Evolutionary conservation across 92 coral and sea anemone species (phyloP), one percentile per base, ranked within the genome.

Genomic region (Umimayanthus chanpuru): DNA sequence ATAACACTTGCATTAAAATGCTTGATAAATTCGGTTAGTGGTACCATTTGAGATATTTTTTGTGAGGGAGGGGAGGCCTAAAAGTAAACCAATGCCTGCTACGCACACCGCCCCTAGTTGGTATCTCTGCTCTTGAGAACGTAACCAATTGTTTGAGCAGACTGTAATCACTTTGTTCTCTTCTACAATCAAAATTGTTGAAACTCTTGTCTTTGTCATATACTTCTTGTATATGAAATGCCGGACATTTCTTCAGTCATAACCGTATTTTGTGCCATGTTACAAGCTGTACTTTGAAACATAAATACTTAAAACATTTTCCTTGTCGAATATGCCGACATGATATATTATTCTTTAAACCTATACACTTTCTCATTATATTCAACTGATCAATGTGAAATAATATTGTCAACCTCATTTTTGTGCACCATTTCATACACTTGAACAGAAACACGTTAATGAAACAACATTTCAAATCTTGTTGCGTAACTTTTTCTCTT

Each of bases 201-300:
- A 32, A 56, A 53, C 32, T 9, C 9, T 29, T 55, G 47, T 55
- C 11, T 56, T 80, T 6, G 30, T 29, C 14, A 32, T 56, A 15
- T 29, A 28, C 36, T 80, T 14, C 32, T 56, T 26, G 49, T 55
- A 32, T 80, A 5, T 56, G 20, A 80, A 80, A 80, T 18, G 5
- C n/a, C 40, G 14, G 79, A 76, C 28, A 18, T 21, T 79, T 21
- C 28, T 79, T 53, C 16, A 79, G 47, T 7, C 55, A 55, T 79
- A 5, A 50, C 21, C 65, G 9, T 70, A 28, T 23, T 79, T 41
- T 53, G n/a, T 28, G 68, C 67, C 5, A 12, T 26, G 9, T 9
- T 55, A 71, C 83, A 55, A 80, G 23, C 68, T 79, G 82, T 44
- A 3, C 20, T 71, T 71, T 76, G 43, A 76, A 76, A 76, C 56